Percentiles rank a stretch among this genome's conserved stretches.
Evolutionary conservation across 2,113 vertebrate genomes (phyloP).

Genomic region (Oreocharis arfaki): DNA sequence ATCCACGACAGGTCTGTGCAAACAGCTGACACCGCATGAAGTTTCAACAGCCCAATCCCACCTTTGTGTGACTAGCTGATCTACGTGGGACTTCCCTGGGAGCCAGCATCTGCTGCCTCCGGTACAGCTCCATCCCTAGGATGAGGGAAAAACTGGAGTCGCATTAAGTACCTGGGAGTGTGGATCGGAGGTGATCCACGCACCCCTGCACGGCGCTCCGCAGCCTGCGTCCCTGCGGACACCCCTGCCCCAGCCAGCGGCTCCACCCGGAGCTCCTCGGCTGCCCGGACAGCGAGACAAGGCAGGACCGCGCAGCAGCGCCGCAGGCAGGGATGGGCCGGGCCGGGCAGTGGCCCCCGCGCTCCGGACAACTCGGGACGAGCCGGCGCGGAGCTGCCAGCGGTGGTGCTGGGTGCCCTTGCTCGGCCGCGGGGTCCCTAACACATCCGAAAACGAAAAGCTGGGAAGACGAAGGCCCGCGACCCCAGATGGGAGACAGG

Average conservation of each 20-base stretch:
- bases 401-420: neutral
- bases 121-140: accelerated
- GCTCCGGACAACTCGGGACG: neutral
- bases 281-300: neutral
- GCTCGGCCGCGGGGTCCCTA: neutral
- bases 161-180: accelerated
- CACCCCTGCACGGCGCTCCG: neutral
- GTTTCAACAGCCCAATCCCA: neutral
- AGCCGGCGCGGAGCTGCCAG: neutral
- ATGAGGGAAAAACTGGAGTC: neutral
- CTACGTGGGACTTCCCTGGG: neutral
- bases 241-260: neutral
- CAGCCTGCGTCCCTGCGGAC: neutral
- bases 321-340: neutral
- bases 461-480: neutral
- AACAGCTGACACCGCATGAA: neutral
- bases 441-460: neutral
- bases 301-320: neutral
- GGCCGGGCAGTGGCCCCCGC: no score
- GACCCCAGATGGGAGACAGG: no score
- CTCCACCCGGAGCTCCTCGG: neutral
- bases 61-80: neutral
- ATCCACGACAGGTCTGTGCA: accelerated
- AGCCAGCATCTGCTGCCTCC: neutral
- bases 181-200: accelerated